These are phyloP conservation scores for Drosophila rufa DNA, from an alignment of 1,140 invertebrate genomes.

Conservation along the genomic window DNA sequence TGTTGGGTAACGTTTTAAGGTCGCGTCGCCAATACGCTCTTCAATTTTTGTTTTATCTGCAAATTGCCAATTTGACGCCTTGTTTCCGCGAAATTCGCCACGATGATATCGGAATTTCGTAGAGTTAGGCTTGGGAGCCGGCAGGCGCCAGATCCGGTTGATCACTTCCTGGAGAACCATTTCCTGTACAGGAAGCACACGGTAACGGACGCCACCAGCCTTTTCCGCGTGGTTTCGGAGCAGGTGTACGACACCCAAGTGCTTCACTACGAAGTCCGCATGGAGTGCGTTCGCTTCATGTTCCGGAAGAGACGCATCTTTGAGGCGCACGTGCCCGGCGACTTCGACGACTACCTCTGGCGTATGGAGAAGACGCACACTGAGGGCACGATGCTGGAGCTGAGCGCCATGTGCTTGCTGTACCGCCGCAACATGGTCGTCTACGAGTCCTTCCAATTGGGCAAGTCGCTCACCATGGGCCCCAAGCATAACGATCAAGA, in stretches of 20 bases:
- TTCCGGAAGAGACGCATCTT: conserved; percentile 86
- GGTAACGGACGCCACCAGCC: conserved; percentile 91
- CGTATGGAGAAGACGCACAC: conserved; percentile 89
- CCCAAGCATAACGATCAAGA: conserved; percentile 3
- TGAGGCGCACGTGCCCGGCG: conserved; percentile 72
- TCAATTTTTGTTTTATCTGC: neutral
- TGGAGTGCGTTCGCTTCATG: conserved; percentile 90
- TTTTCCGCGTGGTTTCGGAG: conserved; percentile 94
- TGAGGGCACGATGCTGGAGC: conserved; percentile 89
- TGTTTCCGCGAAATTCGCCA: neutral
- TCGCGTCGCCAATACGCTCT: neutral
- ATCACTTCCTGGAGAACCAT: conserved; percentile 91
- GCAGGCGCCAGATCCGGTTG: conserved; percentile 85
- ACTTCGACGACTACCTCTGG: conserved; percentile 88
- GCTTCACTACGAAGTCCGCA: conserved; percentile 89
- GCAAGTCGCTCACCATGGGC: conserved; percentile 16
- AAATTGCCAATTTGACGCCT: neutral
- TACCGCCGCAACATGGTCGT: conserved; percentile 91
- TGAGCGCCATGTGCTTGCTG: conserved; percentile 89
- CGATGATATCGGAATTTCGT: neutral
- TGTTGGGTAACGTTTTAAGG: neutral
- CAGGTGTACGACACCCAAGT: conserved; percentile 92
- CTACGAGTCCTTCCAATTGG: conserved; percentile 88
- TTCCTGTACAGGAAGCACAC: conserved; percentile 93
- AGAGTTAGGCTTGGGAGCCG: neutral